A percentile compares a stretch with the other conserved stretches of the same genome.
These are phyloP conservation scores for Patella vulgata DNA, from an alignment of 1,140 invertebrate species.

Conservation along the genomic window DNA sequence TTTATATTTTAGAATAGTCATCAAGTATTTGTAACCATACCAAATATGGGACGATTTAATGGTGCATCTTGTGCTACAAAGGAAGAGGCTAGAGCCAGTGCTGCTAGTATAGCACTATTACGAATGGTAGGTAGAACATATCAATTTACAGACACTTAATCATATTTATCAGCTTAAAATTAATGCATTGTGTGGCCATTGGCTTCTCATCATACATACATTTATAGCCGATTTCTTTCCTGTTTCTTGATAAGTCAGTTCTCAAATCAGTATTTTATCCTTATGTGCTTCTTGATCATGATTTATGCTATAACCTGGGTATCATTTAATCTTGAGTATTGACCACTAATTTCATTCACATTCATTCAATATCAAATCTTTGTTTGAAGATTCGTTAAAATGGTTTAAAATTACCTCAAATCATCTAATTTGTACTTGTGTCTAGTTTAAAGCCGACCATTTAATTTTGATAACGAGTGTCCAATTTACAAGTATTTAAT, in stretches of 20 bases:
- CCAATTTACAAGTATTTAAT: too few species aligned
- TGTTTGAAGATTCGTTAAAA: too few species aligned
- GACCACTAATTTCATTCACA: too few species aligned
- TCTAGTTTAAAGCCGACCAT: too few species aligned
- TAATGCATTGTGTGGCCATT: neutral
- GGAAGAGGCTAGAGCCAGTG: slow-evolving; percentile 50
- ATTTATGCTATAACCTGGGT: neutral
- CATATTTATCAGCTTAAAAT: neutral
- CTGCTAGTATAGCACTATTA: slow-evolving; percentile 47
- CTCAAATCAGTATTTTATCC: neutral
- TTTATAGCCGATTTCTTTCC: neutral
- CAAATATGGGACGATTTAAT: slow-evolving; percentile 43
- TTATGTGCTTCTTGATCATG: neutral
- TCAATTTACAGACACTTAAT: neutral
- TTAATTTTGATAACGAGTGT: too few species aligned
- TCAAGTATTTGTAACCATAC: slow-evolving; percentile 34
- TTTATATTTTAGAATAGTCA: slow-evolving; percentile 28
- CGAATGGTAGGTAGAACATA: slow-evolving; percentile 38
- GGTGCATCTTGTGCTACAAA: slow-evolving; percentile 42
- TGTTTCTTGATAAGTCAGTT: neutral
- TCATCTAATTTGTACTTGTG: too few species aligned
- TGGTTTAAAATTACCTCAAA: too few species aligned
- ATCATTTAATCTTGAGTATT: too few species aligned
- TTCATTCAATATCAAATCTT: too few species aligned
- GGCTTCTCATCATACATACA: neutral